Conservation (phyloP, 2,797 vertebrate genomes). For the Ibycter americanus region DNA sequence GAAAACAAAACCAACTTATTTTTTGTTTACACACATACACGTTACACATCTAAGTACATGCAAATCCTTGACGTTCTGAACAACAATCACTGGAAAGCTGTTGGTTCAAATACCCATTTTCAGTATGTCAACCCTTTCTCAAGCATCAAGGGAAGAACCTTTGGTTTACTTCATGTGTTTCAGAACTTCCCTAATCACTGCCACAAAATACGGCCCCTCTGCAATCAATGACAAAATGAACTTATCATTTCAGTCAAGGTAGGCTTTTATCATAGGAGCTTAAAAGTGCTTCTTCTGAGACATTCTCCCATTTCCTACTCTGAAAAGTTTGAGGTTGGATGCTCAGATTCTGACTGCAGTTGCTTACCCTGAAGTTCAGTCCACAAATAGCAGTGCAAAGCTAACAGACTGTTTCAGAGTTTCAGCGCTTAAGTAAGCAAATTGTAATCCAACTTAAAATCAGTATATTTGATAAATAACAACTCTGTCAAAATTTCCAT, state of each 20-base stretch:
- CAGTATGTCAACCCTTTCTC: neutral
- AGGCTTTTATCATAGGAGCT: neutral
- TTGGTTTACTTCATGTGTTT: neutral
- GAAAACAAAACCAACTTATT: neutral
- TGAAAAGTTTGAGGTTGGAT: neutral
- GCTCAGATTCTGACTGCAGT: neutral
- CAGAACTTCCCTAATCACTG: neutral
- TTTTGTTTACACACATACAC: neutral
- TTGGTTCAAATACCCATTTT: neutral
- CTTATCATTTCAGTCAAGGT: neutral
- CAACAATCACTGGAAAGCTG: neutral
- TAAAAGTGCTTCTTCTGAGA: neutral
- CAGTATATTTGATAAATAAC: neutral
- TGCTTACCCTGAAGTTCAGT: neutral
- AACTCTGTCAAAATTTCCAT: neutral
- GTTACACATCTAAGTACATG: neutral
- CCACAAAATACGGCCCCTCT: fast-evolving
- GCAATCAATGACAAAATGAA: neutral
- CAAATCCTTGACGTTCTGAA: neutral
- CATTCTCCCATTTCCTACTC: neutral
- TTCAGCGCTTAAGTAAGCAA: neutral
- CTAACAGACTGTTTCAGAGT: neutral
- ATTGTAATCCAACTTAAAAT: neutral
- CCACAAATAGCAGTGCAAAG: neutral
- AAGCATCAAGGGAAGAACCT: neutral